Evolutionary conservation across 2,113 vertebrate genomes (phyloP), one percentile per base, ranked within the genome.

Genomic region (Cebus imitator): DNA sequence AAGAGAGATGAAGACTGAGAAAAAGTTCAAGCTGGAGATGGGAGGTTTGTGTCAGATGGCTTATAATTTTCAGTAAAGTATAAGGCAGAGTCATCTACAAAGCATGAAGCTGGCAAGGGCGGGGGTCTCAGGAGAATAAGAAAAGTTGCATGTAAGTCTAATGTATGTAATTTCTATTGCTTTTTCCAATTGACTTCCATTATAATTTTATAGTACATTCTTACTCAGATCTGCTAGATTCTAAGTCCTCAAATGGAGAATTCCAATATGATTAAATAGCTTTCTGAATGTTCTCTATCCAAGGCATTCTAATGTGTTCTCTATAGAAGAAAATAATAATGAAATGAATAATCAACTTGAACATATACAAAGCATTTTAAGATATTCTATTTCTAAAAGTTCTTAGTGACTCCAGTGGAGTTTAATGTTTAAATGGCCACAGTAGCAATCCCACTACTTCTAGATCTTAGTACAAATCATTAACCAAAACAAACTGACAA

Each of bases 271-370:
- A 90, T 32, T 52, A 72, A 90, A 90, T 45, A 64, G n/a, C n/a
- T 73, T 61, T 96, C 45, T 96, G 64, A 61, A n/a, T n/a, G 16
- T 43, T 80, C 14, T 85, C 61, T 90, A 57, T 90, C 30, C 90
- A 55, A 80, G 30, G 25, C 55, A 57, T 90, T 52, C 43, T 73
- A 83, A 64, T 48, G 58, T 58, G 6, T 6, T 70, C 21, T 52
- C 61, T 61, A 11, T 40, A 37, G 32, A 80, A 93, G 50, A 12
- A 32, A 83, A 68, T 83, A 58, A 68, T 10, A 48, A 37, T 58
- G 11, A 88, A 78, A 18, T 58, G 32, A 83, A 78, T 89, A 58
- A 78, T 78, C 25, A 89, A n/a, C 30, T 79, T 87, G 21, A 91
- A 64, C 73, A 86, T 45, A 68, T 16, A 90, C 45, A 85, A 73